These are phyloP conservation scores for Ceyx cyanopectus DNA, from an alignment of 2,113 vertebrate species.

Conservation along the genomic window DNA sequence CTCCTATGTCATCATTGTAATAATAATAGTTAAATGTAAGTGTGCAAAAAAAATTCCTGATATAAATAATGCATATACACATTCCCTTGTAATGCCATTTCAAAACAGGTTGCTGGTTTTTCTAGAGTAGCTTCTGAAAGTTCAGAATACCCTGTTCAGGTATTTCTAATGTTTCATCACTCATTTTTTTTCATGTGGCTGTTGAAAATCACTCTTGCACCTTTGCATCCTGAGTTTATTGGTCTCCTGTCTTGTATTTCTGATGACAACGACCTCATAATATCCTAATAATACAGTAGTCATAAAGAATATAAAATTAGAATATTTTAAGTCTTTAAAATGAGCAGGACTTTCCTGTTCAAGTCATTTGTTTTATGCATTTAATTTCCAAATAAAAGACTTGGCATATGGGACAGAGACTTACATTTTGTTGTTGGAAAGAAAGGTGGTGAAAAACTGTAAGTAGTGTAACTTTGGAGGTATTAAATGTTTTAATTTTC, in stretches of 20 bases:
- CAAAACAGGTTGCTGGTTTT: background rate
- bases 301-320: conserved; percentile 5
- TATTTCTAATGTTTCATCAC: background rate
- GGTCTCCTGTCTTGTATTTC: background rate
- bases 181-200: background rate
- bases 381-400: conserved; percentile 64
- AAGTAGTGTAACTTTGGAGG: background rate
- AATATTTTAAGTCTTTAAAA: background rate
- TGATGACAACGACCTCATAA: background rate
- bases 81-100: background rate
- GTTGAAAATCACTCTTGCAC: background rate
- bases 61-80: background rate
- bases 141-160: background rate
- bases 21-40: background rate
- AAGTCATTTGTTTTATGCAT: conserved; percentile 21
- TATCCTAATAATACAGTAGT: background rate
- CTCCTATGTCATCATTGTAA: background rate
- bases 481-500: background rate
- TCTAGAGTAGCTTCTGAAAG: background rate
- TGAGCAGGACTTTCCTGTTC: conserved; percentile 19
- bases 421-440: background rate
- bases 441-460: background rate
- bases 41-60: background rate
- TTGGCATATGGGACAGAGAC: background rate
- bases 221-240: background rate